These are phyloP conservation scores for Cebus imitator DNA, from an alignment of 2,113 vertebrate species.

Conservation along the genomic window DNA sequence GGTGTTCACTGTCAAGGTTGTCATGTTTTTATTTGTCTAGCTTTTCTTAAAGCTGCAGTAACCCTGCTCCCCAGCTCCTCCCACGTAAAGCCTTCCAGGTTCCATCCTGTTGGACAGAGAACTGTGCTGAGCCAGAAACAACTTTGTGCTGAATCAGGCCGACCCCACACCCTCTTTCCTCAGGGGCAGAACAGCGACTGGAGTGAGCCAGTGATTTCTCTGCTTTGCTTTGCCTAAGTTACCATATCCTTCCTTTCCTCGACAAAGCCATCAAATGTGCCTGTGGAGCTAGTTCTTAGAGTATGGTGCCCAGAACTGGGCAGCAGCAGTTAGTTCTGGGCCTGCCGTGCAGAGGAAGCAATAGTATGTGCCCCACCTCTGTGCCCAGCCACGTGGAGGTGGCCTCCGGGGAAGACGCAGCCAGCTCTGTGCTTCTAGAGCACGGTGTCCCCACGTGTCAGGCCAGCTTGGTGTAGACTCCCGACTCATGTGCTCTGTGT, in stretches of 20 bases:
- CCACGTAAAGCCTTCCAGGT: not conserved
- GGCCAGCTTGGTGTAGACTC: fast-evolving
- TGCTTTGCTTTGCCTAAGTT: too few species aligned
- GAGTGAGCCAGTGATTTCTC: not conserved
- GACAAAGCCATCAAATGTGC: too few species aligned
- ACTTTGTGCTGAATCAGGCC: not conserved
- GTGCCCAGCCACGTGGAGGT: not conserved
- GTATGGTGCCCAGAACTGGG: not conserved
- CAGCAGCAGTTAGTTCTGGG: not conserved
- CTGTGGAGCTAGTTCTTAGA: fast-evolving
- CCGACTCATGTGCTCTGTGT: fast-evolving
- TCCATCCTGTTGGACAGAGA: not conserved
- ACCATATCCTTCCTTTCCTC: not conserved
- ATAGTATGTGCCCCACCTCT: not conserved
- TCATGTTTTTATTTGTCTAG: fast-evolving
- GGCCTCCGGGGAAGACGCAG: not conserved
- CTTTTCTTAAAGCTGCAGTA: not conserved
- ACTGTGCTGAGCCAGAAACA: not conserved
- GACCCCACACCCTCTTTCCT: not conserved
- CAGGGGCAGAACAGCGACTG: not conserved
- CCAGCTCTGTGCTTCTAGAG: not conserved
- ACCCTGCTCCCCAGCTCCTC: not conserved
- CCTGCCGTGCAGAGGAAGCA: not conserved
- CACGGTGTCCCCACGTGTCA: fast-evolving
- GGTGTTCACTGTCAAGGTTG: fast-evolving